Conservation (phyloP, 1,140 invertebrate genomes). For the Lethrus apterus region DNA sequence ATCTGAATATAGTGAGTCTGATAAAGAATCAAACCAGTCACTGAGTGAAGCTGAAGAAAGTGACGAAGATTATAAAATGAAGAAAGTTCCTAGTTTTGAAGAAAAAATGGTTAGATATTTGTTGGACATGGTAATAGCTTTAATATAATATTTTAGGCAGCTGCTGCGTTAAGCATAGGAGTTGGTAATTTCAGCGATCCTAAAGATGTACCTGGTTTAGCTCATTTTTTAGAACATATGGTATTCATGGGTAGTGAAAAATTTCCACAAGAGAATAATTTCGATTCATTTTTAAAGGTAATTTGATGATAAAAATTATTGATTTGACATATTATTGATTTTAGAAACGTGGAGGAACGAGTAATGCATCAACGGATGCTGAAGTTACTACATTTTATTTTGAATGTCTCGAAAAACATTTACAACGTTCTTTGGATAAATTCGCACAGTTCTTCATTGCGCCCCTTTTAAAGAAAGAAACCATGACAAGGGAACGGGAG, state of each 20-base stretch:
- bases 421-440: slow-evolving; percentile 67
- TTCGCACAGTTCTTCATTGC: slow-evolving; percentile 87
- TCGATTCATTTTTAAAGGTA: slow-evolving; percentile 64
- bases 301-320: background rate
- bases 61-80: slow-evolving; percentile 11
- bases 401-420: slow-evolving; percentile 71
- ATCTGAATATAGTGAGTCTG: slow-evolving; percentile 26
- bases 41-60: background rate
- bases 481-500: slow-evolving; percentile 85
- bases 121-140: no score
- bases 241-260: slow-evolving; percentile 89
- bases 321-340: slow-evolving; percentile 15
- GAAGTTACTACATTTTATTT: slow-evolving; percentile 85
- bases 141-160: slow-evolving; percentile 47
- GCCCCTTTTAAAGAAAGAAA: slow-evolving; percentile 78
- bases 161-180: slow-evolving; percentile 60
- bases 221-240: slow-evolving; percentile 95
- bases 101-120: slow-evolving; percentile 11
- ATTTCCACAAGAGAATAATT: slow-evolving; percentile 79
- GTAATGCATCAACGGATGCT: slow-evolving; percentile 77
- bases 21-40: slow-evolving; percentile 13
- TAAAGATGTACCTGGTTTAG: slow-evolving; percentile 71
- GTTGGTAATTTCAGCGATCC: slow-evolving; percentile 70
- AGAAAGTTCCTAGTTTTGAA: slow-evolving; percentile 6
- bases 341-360: slow-evolving; percentile 66